Evolutionary conservation across 2,888 invertebrate species (phyloP).

Genomic region (Furcula furcula): DNA sequence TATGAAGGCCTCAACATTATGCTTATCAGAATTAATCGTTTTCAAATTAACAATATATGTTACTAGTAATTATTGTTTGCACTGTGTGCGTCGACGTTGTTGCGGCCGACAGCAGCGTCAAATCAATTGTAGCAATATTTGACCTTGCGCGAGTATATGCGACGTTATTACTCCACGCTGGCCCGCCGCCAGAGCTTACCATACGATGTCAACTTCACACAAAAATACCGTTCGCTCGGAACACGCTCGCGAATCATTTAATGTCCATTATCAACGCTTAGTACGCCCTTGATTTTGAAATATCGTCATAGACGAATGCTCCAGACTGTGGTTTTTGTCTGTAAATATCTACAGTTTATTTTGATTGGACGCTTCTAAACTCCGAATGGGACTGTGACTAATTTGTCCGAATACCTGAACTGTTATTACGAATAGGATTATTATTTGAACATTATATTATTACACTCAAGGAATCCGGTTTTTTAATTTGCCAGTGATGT

Average conservation of each 20-base stretch:
- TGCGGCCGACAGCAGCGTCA: conserved; percentile 37
- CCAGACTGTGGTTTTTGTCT: not conserved
- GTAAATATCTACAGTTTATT: too few species aligned
- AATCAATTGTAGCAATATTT: conserved; percentile 70
- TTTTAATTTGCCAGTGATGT: too few species aligned
- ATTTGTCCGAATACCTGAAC: too few species aligned
- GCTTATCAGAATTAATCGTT: too few species aligned
- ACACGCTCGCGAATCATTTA: conserved; percentile 37
- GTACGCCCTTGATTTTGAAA: conserved; percentile 24
- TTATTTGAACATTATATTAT: too few species aligned
- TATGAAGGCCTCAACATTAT: too few species aligned
- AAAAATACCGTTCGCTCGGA: conserved; percentile 57
- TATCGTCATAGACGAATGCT: not conserved
- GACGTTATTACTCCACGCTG: conserved; percentile 61
- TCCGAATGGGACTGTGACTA: too few species aligned
- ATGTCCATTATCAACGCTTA: conserved; percentile 3
- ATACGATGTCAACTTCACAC: conserved; percentile 71
- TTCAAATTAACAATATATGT: not conserved
- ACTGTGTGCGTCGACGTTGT: conserved; percentile 22
- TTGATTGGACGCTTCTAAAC: too few species aligned
- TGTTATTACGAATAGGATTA: too few species aligned
- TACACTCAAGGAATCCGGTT: too few species aligned
- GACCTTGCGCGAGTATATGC: conserved; percentile 75
- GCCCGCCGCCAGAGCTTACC: conserved; percentile 57
- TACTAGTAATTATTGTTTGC: conserved; percentile 2